Conservation (phyloP, 2,797 vertebrate genomes). For the Simalia tracyae region DNA sequence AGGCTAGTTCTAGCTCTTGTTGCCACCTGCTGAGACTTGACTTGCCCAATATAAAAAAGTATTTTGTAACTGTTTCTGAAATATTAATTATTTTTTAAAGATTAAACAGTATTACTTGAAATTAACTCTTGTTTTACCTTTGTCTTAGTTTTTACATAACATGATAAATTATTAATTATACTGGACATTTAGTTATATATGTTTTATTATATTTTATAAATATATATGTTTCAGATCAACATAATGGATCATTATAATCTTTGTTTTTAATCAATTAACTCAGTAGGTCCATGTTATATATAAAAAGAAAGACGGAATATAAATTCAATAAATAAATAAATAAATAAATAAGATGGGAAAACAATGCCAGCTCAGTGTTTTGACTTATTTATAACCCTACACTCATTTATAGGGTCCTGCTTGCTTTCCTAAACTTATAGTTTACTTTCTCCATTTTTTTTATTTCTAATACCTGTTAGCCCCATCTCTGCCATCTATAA, state of each 20-base stretch:
- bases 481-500: background rate
- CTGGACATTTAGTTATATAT: background rate
- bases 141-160: background rate
- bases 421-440: too few species aligned
- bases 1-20: background rate
- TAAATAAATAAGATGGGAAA: background rate
- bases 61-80: background rate
- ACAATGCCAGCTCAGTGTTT: background rate
- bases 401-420: background rate
- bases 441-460: background rate
- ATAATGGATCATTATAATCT: background rate
- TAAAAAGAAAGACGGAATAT: background rate
- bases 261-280: background rate
- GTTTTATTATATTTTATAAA: too few species aligned
- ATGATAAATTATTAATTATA: background rate
- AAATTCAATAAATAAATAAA: background rate
- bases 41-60: background rate
- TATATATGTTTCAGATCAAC: background rate
- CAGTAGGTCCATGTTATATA: background rate
- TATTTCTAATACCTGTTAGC: background rate
- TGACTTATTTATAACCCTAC: background rate
- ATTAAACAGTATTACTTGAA: background rate
- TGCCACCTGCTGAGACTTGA: too few species aligned
- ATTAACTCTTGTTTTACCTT: background rate
- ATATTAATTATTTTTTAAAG: background rate